Percentiles rank a stretch among this genome's conserved stretches.
phyloP scores from a whole-genome alignment of 2,113 vertebrate species.

The Clarias gariepinus region DNA sequence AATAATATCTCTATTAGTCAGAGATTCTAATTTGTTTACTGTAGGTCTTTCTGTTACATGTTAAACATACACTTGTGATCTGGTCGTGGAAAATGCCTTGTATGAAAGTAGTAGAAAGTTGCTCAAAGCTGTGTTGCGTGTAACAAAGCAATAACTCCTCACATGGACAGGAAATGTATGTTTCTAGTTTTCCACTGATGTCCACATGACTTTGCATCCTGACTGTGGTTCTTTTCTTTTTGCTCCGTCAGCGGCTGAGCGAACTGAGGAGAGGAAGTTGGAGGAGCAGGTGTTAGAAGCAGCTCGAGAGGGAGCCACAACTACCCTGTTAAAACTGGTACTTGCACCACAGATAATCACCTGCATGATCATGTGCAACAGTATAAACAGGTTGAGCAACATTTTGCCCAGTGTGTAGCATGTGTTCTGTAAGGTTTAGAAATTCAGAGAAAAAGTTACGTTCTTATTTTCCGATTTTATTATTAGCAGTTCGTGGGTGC shows the following conservation, averaged over 20 bases:
- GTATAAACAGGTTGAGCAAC: not conserved
- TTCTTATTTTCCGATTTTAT: not conserved
- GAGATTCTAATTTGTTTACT: not conserved
- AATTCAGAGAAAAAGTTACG: not conserved
- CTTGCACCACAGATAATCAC: conserved; percentile 26
- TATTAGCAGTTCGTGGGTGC: not conserved
- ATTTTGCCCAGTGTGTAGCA: not conserved
- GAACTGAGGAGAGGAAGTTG: conserved; percentile 90
- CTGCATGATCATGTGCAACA: conserved; percentile 3
- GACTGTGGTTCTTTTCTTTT: not conserved
- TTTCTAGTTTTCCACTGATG: not conserved
- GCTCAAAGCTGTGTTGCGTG: not conserved
- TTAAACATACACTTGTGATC: not conserved
- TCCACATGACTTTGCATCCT: not conserved
- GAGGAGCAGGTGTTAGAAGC: conserved; percentile 88
- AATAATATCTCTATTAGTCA: too few relatives aligned
- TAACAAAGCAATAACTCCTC: not conserved
- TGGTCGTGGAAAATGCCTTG: not conserved
- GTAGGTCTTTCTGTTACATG: not conserved
- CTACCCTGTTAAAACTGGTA: conserved; percentile 82
- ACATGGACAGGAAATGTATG: not conserved
- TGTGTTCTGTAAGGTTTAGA: not conserved
- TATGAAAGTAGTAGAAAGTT: not conserved
- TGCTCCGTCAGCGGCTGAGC: conserved; percentile 81
- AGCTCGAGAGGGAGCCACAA: conserved; percentile 84